Evolutionary conservation across 2,113 vertebrate species (phyloP), one percentile per base, ranked within the genome.

Genomic region (Nycticorax nycticorax): DNA sequence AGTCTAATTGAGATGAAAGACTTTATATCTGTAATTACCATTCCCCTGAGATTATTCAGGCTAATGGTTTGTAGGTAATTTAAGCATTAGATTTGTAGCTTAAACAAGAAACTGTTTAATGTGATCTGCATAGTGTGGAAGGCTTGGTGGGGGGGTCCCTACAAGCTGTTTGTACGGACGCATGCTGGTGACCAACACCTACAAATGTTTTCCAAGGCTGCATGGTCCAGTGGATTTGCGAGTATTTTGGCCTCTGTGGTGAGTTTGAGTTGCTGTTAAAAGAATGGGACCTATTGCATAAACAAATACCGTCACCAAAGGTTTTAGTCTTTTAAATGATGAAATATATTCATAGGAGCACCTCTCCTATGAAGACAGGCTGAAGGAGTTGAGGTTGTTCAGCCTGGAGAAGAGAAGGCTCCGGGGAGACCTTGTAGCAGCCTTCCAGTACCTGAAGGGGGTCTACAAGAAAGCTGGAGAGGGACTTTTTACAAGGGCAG

Each of bases 61-160:
- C n/a, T 91, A 86, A 94, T 69, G 21, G 63, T 79, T 95, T 91
- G 83, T 60, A 62, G 63, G 79, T 73, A 94, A 94, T 94, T 85
- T 94, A 90, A 64, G 30, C 75, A 79, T 82, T 88, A 85, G 27
- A 73, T 89, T 90, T 76, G 71, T 75, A 79, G 18, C 12, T 92
- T 85, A 86, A 90, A 56, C 14, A 68, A 50, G 60, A 72, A 64
- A 56, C 57, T 43, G 30, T 73, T 95, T 76, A 27, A 56, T 60
- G 57, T 30, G 16, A 43, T 82, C 53, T 68, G 14, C 0, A 1
- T 52, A 60, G 19, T 5, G 10, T 72, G 35, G 43, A 33, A 52
- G 37, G 45, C 48, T 67, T 71, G 52, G 28, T 48, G 37, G 43
- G 50, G 67, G n/a, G 14, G 72, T 85, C 85, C 28, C 64, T 57